These are phyloP conservation scores for Drosophila saltans DNA, from an alignment of 1,140 invertebrate species.

Conservation along the genomic window DNA sequence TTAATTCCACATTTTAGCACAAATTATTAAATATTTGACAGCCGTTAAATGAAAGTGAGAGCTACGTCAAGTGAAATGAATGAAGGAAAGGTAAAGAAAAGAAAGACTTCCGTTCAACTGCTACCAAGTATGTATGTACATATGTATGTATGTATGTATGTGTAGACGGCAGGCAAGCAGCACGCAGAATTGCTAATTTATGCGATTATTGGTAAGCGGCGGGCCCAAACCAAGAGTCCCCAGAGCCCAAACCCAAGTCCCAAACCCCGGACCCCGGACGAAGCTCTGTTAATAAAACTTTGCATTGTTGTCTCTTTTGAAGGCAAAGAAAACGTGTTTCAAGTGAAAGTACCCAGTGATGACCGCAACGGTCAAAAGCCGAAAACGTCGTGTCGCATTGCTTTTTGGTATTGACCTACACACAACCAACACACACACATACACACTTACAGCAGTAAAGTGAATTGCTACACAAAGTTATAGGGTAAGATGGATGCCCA, in stretches of 20 bases:
- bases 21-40: conserved; percentile 78
- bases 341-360: conserved; percentile 72
- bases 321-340: conserved; percentile 68
- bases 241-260: not conserved
- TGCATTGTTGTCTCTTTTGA: conserved; percentile 39
- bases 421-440: not conserved
- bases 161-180: not conserved
- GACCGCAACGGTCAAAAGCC: conserved; percentile 44
- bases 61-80: conserved; percentile 45
- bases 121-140: not conserved
- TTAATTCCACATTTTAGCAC: conserved; percentile 75
- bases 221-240: conserved; percentile 4
- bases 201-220: conserved; percentile 66
- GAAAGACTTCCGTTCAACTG: conserved; percentile 56
- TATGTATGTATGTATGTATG: not conserved
- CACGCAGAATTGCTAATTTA: conserved; percentile 72
- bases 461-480: not conserved
- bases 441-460: not conserved
- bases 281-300: conserved; percentile 1
- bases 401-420: conserved; percentile 20
- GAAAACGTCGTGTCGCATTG: conserved; percentile 24
- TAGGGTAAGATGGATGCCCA: not conserved
- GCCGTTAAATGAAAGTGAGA: conserved; percentile 68
- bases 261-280: not conserved
- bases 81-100: conserved; percentile 19